Conservation (phyloP, 2,113 vertebrate species). For the Mugil cephalus region DNA sequence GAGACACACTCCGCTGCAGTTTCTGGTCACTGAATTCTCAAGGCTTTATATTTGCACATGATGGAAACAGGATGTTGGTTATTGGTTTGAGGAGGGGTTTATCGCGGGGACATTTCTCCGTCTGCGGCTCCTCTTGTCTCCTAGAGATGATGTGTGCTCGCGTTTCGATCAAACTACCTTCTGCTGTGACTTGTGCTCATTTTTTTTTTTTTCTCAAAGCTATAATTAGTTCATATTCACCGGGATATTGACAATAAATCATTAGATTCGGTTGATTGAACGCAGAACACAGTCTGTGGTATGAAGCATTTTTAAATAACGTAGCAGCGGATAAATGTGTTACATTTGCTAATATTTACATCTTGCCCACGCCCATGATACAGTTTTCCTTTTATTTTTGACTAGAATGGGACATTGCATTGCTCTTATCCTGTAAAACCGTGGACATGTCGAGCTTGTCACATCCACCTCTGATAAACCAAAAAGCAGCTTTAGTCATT, state of each 20-base stretch:
- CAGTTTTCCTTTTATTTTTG: background rate
- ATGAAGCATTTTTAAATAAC: no score
- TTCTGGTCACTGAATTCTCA: slow-evolving; percentile 81
- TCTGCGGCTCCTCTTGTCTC: slow-evolving; percentile 22
- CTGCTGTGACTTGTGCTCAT: slow-evolving; percentile 6
- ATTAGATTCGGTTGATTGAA: background rate
- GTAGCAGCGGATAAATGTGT: background rate
- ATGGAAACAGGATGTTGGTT: slow-evolving; percentile 73
- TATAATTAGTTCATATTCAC: no score
- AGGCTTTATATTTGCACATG: slow-evolving; percentile 77
- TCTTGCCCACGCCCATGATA: no score
- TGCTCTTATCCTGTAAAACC: background rate
- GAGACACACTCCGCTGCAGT: slow-evolving; percentile 75
- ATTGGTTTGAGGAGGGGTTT: slow-evolving; percentile 30
- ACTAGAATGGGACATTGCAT: background rate
- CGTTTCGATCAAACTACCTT: slow-evolving; percentile 26
- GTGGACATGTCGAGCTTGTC: background rate
- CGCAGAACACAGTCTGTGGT: no score
- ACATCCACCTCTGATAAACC: background rate
- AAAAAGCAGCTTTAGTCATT: slow-evolving; percentile 20
- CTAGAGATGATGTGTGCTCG: slow-evolving; percentile 35
- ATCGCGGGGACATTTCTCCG: slow-evolving; percentile 26
- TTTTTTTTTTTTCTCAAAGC: slow-evolving; percentile 13
- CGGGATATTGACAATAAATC: background rate
- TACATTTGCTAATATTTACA: no score